These are phyloP conservation scores for Planiliza haematocheilus DNA, from an alignment of 2,113 vertebrate species.

Conservation along the genomic window DNA sequence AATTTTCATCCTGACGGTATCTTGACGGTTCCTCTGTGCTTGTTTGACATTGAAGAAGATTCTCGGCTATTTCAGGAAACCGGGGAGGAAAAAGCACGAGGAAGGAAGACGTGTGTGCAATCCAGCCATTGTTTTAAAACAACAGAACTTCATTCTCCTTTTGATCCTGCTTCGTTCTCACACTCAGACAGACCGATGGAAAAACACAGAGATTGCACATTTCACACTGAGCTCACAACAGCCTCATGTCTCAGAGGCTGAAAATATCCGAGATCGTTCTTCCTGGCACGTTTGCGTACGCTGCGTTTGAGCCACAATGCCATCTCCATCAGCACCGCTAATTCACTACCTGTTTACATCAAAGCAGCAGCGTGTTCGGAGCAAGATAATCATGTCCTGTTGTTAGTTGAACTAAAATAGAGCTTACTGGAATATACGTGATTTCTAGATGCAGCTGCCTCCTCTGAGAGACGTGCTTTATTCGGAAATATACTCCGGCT, in stretches of 20 bases:
- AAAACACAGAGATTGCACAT: constrained; percentile 29
- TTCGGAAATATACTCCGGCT: background rate
- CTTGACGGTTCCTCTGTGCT: too few relatives aligned
- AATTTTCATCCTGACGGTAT: background rate
- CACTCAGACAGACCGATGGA: constrained; percentile 37
- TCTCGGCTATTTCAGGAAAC: constrained; percentile 37
- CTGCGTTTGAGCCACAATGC: constrained; percentile 34
- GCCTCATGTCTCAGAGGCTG: background rate
- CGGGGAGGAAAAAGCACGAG: background rate
- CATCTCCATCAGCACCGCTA: constrained; percentile 49
- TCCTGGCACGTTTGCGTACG: constrained; percentile 41
- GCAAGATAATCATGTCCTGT: constrained; percentile 57
- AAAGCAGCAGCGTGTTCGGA: constrained; percentile 34
- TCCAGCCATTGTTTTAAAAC: constrained; percentile 46
- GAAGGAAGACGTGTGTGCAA: constrained; percentile 40
- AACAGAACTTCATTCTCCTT: constrained; percentile 34
- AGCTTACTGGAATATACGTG: constrained; percentile 30
- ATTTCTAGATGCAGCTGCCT: background rate
- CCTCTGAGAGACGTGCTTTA: background rate
- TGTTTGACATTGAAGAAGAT: constrained; percentile 1
- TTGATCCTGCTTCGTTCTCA: constrained; percentile 54
- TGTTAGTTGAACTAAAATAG: constrained; percentile 50
- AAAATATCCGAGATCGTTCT: constrained; percentile 50
- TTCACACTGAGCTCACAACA: constrained; percentile 31
- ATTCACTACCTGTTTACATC: constrained; percentile 73